These are phyloP conservation scores for Macrocentrus cingulum DNA, from an alignment of 1,140 invertebrate species.

Conservation along the genomic window DNA sequence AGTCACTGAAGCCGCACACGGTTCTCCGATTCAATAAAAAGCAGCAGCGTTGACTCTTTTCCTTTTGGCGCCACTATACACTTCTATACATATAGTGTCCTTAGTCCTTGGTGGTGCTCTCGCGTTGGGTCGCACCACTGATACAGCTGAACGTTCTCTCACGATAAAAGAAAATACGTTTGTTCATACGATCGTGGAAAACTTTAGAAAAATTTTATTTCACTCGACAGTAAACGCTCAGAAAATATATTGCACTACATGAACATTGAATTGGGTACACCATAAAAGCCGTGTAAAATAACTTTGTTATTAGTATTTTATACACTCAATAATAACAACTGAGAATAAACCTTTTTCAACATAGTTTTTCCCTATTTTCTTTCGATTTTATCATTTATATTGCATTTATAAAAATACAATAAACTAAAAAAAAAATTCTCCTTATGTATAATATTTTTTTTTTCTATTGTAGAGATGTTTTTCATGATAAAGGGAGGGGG, in stretches of 20 bases:
- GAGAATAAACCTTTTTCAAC: too few relatives aligned
- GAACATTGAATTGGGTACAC: neutral
- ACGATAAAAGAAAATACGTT: constrained; percentile 35
- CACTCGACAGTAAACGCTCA: constrained; percentile 10
- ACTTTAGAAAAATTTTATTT: constrained; percentile 22
- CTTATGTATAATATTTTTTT: too few relatives aligned
- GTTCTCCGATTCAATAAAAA: constrained; percentile 13
- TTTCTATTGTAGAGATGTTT: too few relatives aligned
- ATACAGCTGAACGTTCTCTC: constrained; percentile 27
- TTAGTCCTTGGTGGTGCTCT: neutral
- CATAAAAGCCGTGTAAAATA: neutral
- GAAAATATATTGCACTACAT: neutral
- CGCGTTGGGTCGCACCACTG: neutral
- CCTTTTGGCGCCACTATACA: neutral
- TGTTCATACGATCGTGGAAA: constrained; percentile 24
- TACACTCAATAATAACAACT: too few relatives aligned
- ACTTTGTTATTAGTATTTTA: neutral
- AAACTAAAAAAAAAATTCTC: too few relatives aligned
- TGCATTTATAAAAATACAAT: too few relatives aligned
- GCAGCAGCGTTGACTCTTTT: neutral
- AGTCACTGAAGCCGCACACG: constrained; percentile 2
- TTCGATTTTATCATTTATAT: too few relatives aligned
- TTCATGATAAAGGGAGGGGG: too few relatives aligned
- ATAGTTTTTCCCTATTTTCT: too few relatives aligned
- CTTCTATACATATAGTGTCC: neutral